These are phyloP conservation scores for Zeuzera pyrina DNA, from an alignment of 2,888 invertebrate species.

Conservation along the genomic window DNA sequence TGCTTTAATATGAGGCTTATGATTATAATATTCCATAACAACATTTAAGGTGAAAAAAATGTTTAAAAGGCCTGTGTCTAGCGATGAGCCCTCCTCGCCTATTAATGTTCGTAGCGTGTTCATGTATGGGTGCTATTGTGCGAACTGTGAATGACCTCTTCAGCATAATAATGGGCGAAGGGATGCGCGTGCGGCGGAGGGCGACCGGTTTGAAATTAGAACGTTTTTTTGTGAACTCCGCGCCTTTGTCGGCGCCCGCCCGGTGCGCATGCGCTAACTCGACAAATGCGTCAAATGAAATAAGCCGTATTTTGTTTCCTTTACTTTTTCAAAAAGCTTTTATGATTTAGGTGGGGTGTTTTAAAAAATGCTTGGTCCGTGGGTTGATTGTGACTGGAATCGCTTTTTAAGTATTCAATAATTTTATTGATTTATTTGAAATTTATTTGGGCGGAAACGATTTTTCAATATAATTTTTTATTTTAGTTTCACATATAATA, in stretches of 20 bases:
- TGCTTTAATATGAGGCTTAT: too few species aligned
- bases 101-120: slow-evolving; percentile 46
- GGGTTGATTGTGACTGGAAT: too few species aligned
- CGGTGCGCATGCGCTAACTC: slow-evolving; percentile 64
- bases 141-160: slow-evolving; percentile 72
- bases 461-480: too few species aligned
- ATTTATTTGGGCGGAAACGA: too few species aligned
- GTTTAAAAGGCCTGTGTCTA: too few species aligned
- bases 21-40: too few species aligned
- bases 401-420: too few species aligned
- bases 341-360: slow-evolving; percentile 27
- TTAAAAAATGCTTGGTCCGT: neutral
- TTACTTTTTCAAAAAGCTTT: slow-evolving; percentile 49
- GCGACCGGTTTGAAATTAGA: slow-evolving; percentile 71
- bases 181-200: slow-evolving; percentile 66
- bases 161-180: slow-evolving; percentile 65
- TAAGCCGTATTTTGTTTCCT: slow-evolving; percentile 67
- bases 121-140: slow-evolving; percentile 58
- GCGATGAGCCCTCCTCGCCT: slow-evolving; percentile 41
- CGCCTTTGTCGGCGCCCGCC: slow-evolving; percentile 64
- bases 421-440: too few species aligned
- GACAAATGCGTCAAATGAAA: slow-evolving; percentile 70
- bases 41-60: too few species aligned
- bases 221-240: slow-evolving; percentile 48
- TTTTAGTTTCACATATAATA: too few species aligned